Evolutionary conservation across 1,140 invertebrate species (phyloP).

Genomic region (Pseudomyrmex sp.): DNA sequence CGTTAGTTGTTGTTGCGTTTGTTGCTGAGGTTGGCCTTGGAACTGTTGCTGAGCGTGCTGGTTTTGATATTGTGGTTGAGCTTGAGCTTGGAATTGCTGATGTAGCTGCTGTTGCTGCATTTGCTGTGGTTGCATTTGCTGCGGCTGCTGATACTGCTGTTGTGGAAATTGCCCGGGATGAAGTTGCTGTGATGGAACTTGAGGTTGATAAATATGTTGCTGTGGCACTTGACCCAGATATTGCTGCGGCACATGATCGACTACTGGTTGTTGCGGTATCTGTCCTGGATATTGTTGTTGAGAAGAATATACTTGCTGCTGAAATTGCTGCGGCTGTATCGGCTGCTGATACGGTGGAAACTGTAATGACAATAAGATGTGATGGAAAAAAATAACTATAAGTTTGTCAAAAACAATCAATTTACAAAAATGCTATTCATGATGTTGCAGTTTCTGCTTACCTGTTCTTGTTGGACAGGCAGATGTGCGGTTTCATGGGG

Average conservation of each 20-base stretch:
- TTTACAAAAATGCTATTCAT: background rate
- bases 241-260: conserved; percentile 45
- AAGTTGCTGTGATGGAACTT: conserved; percentile 65
- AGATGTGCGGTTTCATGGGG: conserved; percentile 64
- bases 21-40: conserved; percentile 60
- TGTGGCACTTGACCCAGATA: conserved; percentile 60
- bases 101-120: conserved; percentile 55
- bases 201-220: conserved; percentile 61
- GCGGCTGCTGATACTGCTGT: conserved; percentile 58
- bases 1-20: conserved; percentile 56
- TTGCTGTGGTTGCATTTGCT: conserved; percentile 56
- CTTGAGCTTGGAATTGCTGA: conserved; percentile 38
- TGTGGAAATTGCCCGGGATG: conserved; percentile 64
- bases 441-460: conserved; percentile 52
- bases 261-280: conserved; percentile 67
- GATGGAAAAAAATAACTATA: background rate
- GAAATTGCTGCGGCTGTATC: conserved; percentile 44
- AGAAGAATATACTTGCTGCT: conserved; percentile 43
- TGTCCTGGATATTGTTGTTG: conserved; percentile 71
- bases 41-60: conserved; percentile 59
- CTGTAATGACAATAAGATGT: conserved; percentile 36
- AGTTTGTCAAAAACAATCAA: background rate
- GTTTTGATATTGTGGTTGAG: conserved; percentile 64
- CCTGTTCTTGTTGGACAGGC: conserved; percentile 64
- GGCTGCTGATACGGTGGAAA: conserved; percentile 63